Base-by-base conservation (phyloP, 64 coral and sea anemone species). In the Pocillopora verrucosa region DNA sequence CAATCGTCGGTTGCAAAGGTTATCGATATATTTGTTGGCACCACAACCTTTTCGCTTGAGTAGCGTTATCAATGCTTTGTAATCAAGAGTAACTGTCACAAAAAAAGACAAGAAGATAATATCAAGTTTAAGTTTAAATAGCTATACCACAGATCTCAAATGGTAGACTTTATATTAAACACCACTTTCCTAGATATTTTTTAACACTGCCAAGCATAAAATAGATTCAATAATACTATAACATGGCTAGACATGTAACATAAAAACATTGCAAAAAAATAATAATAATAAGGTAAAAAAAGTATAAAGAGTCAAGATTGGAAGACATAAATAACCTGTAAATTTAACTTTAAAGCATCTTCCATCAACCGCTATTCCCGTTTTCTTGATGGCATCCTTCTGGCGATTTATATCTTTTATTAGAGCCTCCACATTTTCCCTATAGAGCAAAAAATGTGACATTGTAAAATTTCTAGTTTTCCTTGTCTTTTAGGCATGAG, bases 341-440 rank as follows among this genome's bases (percentile, higher is more conserved):
- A 87, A 87, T 87, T 87, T 87, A 75, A 87, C 86, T 75, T 87
- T 75, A 36, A 87, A 75, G n/a, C 59, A 56, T 60, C 86, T 87
- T 75, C 60, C 69, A 87, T 87, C 70, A 87, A 75, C 86, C 11
- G 51, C 58, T 5, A 87, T 75, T 22, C 86, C 86, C 75, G 75
- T 75, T 76, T 87, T 87, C 10, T 59, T 59, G 13, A 87, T 87
- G 51, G 58, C 67, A 75, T 73, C 37, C 65, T 75, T 87, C 41
- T 87, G 86, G 56, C 9, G 2, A 76, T 87, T 87, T 5, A 87
- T 14, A 19, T 87, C 86, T 56, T 26, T 87, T 36, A 87, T 75
- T 16, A 86, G 57, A 5, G 85, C 72, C 20, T 87, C 85, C 3
- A 87, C 72, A 75, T 87, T 75, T 75, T 87, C 38, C 68, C 85